Base-by-base conservation (phyloP, 1,140 invertebrate species). In the Pseudomyrmex concolor region DNA sequence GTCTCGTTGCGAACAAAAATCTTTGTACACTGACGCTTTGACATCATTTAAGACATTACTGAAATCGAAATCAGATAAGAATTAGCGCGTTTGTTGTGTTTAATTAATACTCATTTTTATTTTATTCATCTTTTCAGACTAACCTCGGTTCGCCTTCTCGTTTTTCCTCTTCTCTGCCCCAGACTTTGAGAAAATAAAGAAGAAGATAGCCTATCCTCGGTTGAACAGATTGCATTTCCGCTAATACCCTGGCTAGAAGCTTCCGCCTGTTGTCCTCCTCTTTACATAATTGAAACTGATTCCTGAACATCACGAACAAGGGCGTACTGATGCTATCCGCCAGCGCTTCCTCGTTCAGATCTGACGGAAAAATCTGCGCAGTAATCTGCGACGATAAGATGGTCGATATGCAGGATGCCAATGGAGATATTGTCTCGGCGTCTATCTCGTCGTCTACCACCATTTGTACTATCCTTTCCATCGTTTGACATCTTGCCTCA, bases 151-250 rank as follows among this genome's bases (percentile, higher is more conserved):
- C 94, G 93, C 95, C 92, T 94, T 95, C 95, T 93, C 94, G 87
- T 85, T 95, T 95, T 85, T 95, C 94, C 85, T 95, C 95, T 86
- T 95, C 95, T 89, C 93, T 89, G n/a, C 94, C 94, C 93, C 97
- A 96, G 72, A 97, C 96, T 95, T 97, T 97, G 60, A 98, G 94
- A 93, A 97, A 98, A 93, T 98, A 99, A 22, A 99, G 94, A 62
- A 99, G 94, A 85, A 97, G 95, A 92, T 98, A 99, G 70, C 98
- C 98, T 73, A 98, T 95, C 90, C 95, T 95, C 4, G 96, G 95
- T 90, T 97, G 95, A 87, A 95, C 93, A 84, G 93, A 94, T 92
- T 97, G 96, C 95, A 98, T 97, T 94, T 97, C 98, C 87, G 95
- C 96, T 59, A 97, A 95, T 64, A 97, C 95, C 90, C 96, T 96